These are phyloP conservation scores for Panthera uncia DNA, from an alignment of 2,113 vertebrate genomes.

Conservation along the genomic window DNA sequence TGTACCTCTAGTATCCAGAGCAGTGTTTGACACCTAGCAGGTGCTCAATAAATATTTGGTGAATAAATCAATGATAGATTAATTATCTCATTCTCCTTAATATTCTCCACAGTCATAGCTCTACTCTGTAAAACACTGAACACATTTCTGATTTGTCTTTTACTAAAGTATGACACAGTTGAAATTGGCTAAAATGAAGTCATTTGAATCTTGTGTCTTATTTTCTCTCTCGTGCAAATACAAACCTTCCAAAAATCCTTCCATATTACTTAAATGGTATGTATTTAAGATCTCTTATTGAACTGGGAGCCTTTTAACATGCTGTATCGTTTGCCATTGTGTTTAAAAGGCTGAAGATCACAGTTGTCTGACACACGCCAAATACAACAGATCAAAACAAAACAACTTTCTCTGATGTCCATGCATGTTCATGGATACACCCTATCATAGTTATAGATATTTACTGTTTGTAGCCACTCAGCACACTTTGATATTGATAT, in stretches of 20 bases:
- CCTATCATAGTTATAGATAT: background rate
- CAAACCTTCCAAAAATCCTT: background rate
- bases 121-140: background rate
- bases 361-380: background rate
- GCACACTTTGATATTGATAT: background rate
- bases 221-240: background rate
- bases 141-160: background rate
- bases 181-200: background rate
- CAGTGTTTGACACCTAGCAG: background rate
- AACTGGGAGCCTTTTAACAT: background rate
- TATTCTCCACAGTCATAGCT: background rate
- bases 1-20: background rate
- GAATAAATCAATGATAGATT: background rate
- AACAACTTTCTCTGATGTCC: background rate
- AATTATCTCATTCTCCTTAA: background rate
- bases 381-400: background rate
- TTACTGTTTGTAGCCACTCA: background rate
- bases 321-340: background rate
- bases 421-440: accelerated
- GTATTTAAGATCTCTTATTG: background rate
- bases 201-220: background rate
- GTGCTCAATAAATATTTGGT: background rate
- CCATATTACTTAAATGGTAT: background rate
- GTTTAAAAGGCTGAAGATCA: background rate
- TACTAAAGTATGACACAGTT: background rate